Conservation (phyloP, 2,888 invertebrate genomes). For the Anoncus sp. region DNA sequence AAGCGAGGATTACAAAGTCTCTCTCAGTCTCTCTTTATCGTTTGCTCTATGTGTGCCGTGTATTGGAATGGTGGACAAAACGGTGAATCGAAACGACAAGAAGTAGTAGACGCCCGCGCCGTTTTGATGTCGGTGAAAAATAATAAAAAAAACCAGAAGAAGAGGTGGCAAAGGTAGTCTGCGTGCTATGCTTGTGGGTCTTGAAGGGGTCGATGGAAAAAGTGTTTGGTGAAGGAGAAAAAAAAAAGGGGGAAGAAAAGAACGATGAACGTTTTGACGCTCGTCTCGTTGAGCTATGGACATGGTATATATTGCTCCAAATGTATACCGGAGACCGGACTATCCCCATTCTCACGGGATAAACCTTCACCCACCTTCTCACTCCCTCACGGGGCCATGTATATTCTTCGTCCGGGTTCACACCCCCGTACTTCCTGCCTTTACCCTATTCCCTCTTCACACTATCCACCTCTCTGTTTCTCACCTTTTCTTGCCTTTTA, state of each 20-base stretch:
- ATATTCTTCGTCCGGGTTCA: conserved; percentile 62
- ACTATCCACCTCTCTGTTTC: conserved; percentile 64
- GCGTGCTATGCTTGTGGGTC: conserved; percentile 7
- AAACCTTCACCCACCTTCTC: conserved; percentile 36
- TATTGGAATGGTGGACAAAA: conserved; percentile 4
- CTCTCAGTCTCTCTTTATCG: neutral
- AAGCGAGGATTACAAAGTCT: conserved; percentile 18
- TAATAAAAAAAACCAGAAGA: no score
- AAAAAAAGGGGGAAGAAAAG: neutral
- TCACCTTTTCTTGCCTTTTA: conserved; percentile 62
- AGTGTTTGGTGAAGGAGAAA: conserved; percentile 2
- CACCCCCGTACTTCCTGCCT: conserved; percentile 68
- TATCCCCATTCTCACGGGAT: conserved; percentile 71
- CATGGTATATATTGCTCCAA: conserved; percentile 36
- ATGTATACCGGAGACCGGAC: conserved; percentile 57
- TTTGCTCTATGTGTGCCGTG: neutral
- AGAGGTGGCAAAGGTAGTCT: neutral
- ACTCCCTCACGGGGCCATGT: no score
- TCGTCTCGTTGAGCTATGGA: conserved; percentile 24
- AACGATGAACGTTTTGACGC: conserved; percentile 47
- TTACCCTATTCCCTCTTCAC: conserved; percentile 25
- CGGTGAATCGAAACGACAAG: conserved; percentile 27
- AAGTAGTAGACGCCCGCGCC: conserved; percentile 27
- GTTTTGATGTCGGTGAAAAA: conserved; percentile 4
- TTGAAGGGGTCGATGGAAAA: conserved; percentile 25